Conservation (phyloP, 2,113 vertebrate species). For the Polypterus senegalus region DNA sequence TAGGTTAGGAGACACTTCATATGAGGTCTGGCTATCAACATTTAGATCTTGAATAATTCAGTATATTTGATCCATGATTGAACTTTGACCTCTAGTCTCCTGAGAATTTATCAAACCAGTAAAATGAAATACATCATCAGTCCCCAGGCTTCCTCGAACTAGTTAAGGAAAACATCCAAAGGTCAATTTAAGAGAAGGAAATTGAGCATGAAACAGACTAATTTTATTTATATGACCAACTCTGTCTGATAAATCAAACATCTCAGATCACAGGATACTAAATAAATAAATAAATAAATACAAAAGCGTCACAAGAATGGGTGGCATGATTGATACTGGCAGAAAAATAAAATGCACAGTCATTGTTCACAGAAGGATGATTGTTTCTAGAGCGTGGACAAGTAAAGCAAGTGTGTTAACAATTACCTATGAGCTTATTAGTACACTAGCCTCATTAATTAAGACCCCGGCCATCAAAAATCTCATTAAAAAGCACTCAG, state of each 20-base stretch:
- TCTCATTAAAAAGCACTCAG: slow-evolving; percentile 61
- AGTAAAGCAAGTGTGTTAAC: slow-evolving; percentile 54
- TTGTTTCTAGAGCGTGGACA: slow-evolving; percentile 39
- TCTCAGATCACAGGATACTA: slow-evolving; percentile 5
- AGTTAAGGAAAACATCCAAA: neutral
- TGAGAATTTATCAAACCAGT: neutral
- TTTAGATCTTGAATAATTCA: neutral
- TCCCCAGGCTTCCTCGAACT: neutral
- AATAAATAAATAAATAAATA: neutral
- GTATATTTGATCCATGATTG: neutral
- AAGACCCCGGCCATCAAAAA: slow-evolving; percentile 56
- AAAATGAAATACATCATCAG: neutral
- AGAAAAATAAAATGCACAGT: neutral
- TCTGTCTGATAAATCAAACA: slow-evolving; percentile 11
- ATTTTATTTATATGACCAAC: slow-evolving; percentile 29
- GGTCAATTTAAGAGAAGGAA: slow-evolving; percentile 19
- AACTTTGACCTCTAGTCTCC: neutral
- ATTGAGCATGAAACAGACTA: slow-evolving; percentile 33
- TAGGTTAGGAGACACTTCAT: too few species aligned
- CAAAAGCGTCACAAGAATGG: neutral
- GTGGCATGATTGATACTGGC: neutral
- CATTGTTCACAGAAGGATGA: slow-evolving; percentile 31
- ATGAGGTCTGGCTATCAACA: too few species aligned
- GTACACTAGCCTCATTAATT: slow-evolving; percentile 52
- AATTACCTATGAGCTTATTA: slow-evolving; percentile 49